phyloP scores from a whole-genome alignment of 2,797 vertebrate species.

The Micromesistius poutassou region DNA sequence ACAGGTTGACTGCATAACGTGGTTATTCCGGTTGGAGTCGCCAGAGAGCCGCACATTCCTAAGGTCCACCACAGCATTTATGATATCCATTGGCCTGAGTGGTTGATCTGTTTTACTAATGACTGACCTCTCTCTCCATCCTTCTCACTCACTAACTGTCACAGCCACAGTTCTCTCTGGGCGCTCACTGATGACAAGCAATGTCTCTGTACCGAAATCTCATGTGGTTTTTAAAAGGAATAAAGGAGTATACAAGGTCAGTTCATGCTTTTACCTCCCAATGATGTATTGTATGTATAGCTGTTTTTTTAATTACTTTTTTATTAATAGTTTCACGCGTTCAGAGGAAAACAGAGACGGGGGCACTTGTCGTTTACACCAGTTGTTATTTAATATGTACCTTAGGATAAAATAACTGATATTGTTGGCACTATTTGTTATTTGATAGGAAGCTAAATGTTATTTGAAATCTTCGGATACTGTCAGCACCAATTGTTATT shows the following conservation, averaged over 20 bases:
- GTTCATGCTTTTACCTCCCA: conserved; percentile 23
- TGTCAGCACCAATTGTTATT: no score
- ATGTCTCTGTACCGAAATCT: conserved; percentile 74
- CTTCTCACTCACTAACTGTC: neutral
- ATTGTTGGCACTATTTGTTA: neutral
- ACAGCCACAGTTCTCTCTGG: neutral
- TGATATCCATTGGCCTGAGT: conserved; percentile 28
- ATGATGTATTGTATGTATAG: neutral
- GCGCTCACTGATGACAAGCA: conserved; percentile 14
- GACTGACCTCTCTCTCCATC: neutral
- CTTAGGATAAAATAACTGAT: no score
- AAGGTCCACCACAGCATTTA: neutral
- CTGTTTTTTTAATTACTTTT: neutral
- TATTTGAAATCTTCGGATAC: no score
- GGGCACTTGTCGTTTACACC: neutral
- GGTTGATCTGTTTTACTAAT: conserved; percentile 4
- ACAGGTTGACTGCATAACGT: neutral
- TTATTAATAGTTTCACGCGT: neutral
- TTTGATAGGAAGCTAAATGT: no score
- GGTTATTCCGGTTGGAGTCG: neutral
- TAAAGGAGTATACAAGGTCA: conserved; percentile 75
- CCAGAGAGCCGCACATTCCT: neutral
- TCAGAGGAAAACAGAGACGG: neutral
- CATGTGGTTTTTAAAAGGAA: conserved; percentile 75
- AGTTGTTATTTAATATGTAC: neutral